Conservation (phyloP, 2,888 invertebrate species). For the Serripes groenlandicus region DNA sequence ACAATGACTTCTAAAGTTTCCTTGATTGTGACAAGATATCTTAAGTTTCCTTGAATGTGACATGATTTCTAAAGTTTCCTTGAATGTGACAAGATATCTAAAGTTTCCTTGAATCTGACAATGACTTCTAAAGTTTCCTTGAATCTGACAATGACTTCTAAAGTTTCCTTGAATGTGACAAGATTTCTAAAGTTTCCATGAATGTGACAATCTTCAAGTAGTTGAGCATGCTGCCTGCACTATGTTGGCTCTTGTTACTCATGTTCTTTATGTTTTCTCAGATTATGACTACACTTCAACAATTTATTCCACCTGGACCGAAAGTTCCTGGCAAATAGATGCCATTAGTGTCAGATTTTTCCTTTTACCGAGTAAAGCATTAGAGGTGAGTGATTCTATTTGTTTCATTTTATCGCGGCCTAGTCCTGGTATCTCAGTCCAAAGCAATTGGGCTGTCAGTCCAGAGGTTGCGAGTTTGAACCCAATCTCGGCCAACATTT, state of each 20-base stretch:
- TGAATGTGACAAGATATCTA: neutral
- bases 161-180: neutral
- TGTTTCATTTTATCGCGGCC: too few relatives aligned
- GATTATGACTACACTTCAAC: conserved; percentile 79
- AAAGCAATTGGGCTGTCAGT: too few relatives aligned
- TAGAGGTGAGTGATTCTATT: conserved; percentile 83
- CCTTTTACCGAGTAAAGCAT: conserved; percentile 79
- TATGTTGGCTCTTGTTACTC: too few relatives aligned
- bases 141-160: neutral
- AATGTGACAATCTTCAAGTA: neutral
- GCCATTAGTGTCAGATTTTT: conserved; percentile 78
- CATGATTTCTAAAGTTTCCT: too few relatives aligned
- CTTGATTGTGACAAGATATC: neutral
- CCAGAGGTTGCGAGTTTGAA: too few relatives aligned
- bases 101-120: neutral
- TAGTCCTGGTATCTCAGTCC: too few relatives aligned
- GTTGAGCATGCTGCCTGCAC: too few relatives aligned
- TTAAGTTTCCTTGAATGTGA: too few relatives aligned
- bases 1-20: neutral
- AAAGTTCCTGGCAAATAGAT: conserved; percentile 79
- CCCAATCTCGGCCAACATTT: too few relatives aligned
- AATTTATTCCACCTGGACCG: conserved; percentile 84
- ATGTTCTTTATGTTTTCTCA: too few relatives aligned
- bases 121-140: neutral
- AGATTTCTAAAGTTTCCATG: neutral